These are phyloP conservation scores for Columba janthina DNA, from an alignment of 2,113 vertebrate genomes.

Conservation along the genomic window DNA sequence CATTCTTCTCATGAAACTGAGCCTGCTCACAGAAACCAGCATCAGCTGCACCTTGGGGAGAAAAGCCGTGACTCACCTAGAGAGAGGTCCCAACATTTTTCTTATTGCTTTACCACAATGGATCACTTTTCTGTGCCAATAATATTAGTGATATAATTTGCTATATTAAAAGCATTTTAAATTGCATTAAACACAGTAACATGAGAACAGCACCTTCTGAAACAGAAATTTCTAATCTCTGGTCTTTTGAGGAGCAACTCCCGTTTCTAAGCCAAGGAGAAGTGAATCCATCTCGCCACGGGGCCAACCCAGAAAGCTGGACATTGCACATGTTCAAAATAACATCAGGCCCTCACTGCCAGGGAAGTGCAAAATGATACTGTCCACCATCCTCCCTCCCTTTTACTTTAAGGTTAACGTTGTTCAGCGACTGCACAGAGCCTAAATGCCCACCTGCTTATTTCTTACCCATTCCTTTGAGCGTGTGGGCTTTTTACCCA, in stretches of 20 bases:
- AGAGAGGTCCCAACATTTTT: not conserved
- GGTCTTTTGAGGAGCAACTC: not conserved
- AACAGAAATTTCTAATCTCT: not conserved
- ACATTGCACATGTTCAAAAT: not conserved
- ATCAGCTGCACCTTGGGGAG: not conserved
- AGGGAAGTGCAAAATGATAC: not conserved
- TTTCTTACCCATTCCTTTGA: not conserved
- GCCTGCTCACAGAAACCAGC: not conserved
- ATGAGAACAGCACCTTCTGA: not conserved
- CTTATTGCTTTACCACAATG: not conserved
- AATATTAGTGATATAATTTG: not conserved
- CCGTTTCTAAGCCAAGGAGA: not conserved
- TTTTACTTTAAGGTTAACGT: too few relatives aligned
- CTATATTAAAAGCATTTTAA: not conserved
- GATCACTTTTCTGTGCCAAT: not conserved
- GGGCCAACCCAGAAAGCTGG: not conserved
- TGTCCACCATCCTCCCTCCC: not conserved
- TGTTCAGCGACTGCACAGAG: not conserved
- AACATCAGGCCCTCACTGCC: not conserved
- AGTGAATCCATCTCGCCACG: accelerated
- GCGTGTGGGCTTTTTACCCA: accelerated
- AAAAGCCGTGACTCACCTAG: not conserved
- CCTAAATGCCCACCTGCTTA: too few relatives aligned
- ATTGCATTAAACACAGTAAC: not conserved
- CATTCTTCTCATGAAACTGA: not conserved